Evolutionary conservation across 2,888 invertebrate species (phyloP), one percentile per base, ranked within the genome.

Genomic region (Flexamia atlantica): DNA sequence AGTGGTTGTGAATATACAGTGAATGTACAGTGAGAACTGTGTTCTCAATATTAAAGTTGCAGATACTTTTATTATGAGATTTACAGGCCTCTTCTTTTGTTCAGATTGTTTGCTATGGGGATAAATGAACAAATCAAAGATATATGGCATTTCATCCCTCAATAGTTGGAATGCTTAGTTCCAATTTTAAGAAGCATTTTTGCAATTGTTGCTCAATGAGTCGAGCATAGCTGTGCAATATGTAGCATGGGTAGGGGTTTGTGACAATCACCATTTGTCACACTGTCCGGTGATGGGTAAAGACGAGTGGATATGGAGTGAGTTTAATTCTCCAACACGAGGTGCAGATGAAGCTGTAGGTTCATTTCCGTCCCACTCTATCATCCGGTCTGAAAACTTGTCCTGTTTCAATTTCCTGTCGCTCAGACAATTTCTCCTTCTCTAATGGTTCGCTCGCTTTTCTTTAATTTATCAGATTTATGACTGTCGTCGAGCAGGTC

Each of bases 341-440:
- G 64, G 64, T 28, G 64, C 64, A 64, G 64, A 64, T 64, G 64
- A 64, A 30, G 4, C 64, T 30, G 64, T 64, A 12, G 64, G 64
- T 64, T 64, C 64, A 64, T 64, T 64, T 64, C 64, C 64, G 28
- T 30, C 14, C 25, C 30, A 64, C 64, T 64, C 64, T 17, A 28
- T 64, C 64, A 64, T 64, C 64, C 64, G 1, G 30, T 12, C 14
- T 64, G 64, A 64, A 64, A 64, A 64, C 64, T 64, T 64, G 64
- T 64, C 64, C 64, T 64, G 64, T 64, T 64, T 28, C 64, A 64
- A 64, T 64, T 64, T 64, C 64, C 64, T 64, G 57, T 14, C 12
- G 3, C 30, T 64, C 64, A 30, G 64, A 64, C 64, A 14, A 28
- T 28, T 64, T 64, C 64, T 30, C 64, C 28, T 14, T 4, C 64